Base-by-base conservation (phyloP, 2,888 invertebrate species). In the Zeuzera pyrina region DNA sequence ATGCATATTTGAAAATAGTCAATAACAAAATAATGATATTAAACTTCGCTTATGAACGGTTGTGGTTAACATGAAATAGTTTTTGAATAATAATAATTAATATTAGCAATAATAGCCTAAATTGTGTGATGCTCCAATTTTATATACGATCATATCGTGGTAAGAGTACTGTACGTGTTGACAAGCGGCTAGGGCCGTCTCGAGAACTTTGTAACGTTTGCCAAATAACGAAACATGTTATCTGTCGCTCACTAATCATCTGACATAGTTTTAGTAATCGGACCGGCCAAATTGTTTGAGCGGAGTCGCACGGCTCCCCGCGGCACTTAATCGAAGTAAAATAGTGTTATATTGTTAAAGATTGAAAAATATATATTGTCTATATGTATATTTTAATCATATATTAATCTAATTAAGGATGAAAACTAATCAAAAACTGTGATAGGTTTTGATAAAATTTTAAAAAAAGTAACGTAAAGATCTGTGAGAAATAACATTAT, bases 361-460 rank as follows among this genome's bases (percentile, higher is more conserved):
- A 79, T 76, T 79, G 68, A 70, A 70, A 73, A 67, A 70, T 71
- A 77, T 76, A 76, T 68, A 83, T 77, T 74, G 74, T 73, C 72
- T 78, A 79, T 79, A 81, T 73, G 69, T 79, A 79, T 83, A 81
- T 83, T 81, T 78, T 79, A 83, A 78, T 70, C 79, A 74, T 71
- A 77, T 83, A 83, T 79, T 81, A 79, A 78, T 60, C 55, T 68
- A 78, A 74, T 77, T 83, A 79, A 83, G 79, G 61, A 72, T 72
- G 78, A 76, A 78, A 77, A 83, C 77, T 83, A 83, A 78, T 83
- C 83, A 78, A 76, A 79, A 81, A 83, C 83, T 81, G 83, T 83
- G 83, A 83, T 83, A 83, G 79, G 83, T 83, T 83, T 83, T 83
- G 81, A 81, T 81, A 83, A 76, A 79, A 76, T 76, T 81, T 81